phyloP scores from a whole-genome alignment of 2,113 vertebrate species.

The Indri indri region DNA sequence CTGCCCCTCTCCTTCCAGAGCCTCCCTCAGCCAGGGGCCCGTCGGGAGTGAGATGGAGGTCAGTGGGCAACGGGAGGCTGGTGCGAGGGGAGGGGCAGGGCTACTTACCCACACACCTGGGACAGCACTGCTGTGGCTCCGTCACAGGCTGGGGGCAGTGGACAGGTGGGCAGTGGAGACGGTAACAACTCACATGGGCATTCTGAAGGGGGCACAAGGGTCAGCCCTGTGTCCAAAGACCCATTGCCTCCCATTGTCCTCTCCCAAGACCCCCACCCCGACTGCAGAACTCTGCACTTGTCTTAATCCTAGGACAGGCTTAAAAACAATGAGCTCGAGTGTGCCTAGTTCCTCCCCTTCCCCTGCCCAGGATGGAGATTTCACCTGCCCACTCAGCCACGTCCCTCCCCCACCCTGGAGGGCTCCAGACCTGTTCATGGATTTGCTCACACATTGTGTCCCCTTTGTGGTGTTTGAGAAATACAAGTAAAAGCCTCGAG shows the following conservation, averaged over 20 bases:
- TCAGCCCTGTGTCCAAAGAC: constrained; percentile 2
- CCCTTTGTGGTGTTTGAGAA: background rate
- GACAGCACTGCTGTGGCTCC: constrained; percentile 93
- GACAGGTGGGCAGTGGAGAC: constrained; percentile 91
- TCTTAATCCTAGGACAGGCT: background rate
- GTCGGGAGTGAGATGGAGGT: background rate
- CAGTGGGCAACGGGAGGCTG: background rate
- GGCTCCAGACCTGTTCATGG: background rate
- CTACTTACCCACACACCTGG: constrained; percentile 90
- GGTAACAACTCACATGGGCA: constrained; percentile 91
- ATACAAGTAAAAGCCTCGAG: background rate
- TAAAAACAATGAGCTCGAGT: background rate
- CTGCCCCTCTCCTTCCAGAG: background rate
- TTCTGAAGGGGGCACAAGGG: constrained; percentile 81
- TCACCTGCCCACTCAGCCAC: background rate
- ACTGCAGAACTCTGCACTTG: background rate
- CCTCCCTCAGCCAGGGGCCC: background rate
- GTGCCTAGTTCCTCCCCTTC: background rate
- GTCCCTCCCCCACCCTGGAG: background rate
- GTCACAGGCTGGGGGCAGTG: constrained; percentile 89
- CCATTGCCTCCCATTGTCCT: background rate
- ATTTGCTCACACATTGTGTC: background rate
- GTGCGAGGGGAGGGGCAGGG: background rate
- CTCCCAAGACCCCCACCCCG: background rate
- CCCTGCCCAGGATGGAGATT: background rate